Evolutionary conservation across 1,140 invertebrate genomes (phyloP).

Genomic region (Orchesella cincta): DNA sequence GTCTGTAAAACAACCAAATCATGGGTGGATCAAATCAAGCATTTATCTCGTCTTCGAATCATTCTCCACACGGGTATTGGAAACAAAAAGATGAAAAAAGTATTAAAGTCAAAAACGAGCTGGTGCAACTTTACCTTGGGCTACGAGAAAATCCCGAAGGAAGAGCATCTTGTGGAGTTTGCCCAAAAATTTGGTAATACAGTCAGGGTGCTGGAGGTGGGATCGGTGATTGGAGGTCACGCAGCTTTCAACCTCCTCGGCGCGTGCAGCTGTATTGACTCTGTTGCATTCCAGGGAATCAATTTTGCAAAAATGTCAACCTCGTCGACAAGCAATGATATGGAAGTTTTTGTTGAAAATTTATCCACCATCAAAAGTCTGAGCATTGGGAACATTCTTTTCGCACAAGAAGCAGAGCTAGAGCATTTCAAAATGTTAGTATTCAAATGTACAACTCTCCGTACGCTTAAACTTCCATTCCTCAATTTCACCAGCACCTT

Average conservation of each 20-base stretch:
- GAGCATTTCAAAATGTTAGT: constrained; percentile 1
- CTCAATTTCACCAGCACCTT: constrained; percentile 1
- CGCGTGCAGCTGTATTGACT: neutral
- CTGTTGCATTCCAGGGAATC: constrained; percentile 18
- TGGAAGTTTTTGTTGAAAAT: neutral
- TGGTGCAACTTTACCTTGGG: constrained; percentile 24
- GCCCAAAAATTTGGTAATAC: neutral
- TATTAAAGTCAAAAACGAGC: constrained; percentile 1
- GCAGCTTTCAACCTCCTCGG: neutral
- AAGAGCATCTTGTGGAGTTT: constrained; percentile 19
- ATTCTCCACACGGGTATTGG: constrained; percentile 12
- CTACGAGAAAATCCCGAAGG: constrained; percentile 14
- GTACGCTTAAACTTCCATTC: neutral
- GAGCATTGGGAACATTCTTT: constrained; percentile 16
- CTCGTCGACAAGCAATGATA: neutral
- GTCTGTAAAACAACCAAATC: neutral
- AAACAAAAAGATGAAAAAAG: constrained; percentile 21
- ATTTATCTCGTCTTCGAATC: neutral
- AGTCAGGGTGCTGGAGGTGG: constrained; percentile 1
- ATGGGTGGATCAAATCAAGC: constrained; percentile 22
- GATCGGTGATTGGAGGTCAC: neutral
- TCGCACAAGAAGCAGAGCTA: neutral
- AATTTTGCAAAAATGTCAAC: constrained; percentile 19
- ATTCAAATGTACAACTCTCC: neutral
- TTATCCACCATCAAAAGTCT: neutral